Evolutionary conservation across 2,797 vertebrate genomes (phyloP).

Genomic region (Okamejei kenojei): DNA sequence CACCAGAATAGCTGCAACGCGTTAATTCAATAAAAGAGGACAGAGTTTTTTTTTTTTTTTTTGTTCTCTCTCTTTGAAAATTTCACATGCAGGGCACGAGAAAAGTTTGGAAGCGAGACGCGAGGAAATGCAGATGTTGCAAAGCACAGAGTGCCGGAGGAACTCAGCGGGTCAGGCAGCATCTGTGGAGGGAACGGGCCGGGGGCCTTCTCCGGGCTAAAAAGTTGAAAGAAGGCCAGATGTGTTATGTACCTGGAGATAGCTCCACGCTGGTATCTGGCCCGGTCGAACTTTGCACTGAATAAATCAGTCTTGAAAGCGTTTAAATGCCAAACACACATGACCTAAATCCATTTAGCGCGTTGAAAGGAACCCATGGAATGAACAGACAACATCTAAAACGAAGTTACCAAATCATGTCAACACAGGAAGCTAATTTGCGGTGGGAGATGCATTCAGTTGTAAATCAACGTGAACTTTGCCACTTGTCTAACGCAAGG

Average conservation of each 20-base stretch:
- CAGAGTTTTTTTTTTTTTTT: not conserved
- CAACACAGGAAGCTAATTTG: not conserved
- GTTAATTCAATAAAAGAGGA: not conserved
- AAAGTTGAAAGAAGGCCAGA: no score
- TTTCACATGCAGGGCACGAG: not conserved
- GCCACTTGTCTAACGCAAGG: no score
- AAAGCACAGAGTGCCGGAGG: no score
- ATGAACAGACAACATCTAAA: not conserved
- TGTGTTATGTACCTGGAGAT: no score
- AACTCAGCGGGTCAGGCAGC: no score
- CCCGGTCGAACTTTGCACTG: not conserved
- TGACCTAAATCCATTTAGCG: not conserved
- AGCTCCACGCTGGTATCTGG: not conserved
- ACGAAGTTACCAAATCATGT: not conserved
- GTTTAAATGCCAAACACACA: not conserved
- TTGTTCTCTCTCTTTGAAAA: not conserved
- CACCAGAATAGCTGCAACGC: not conserved
- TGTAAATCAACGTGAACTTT: not conserved
- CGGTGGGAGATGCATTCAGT: not conserved
- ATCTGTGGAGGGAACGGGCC: no score
- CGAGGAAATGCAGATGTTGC: no score
- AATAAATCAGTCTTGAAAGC: not conserved
- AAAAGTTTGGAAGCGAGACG: not conserved
- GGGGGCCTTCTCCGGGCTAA: no score
- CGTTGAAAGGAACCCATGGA: not conserved